Evolutionary conservation across 2,797 vertebrate species (phyloP).

Genomic region (Melanotaenia trifasciata): DNA sequence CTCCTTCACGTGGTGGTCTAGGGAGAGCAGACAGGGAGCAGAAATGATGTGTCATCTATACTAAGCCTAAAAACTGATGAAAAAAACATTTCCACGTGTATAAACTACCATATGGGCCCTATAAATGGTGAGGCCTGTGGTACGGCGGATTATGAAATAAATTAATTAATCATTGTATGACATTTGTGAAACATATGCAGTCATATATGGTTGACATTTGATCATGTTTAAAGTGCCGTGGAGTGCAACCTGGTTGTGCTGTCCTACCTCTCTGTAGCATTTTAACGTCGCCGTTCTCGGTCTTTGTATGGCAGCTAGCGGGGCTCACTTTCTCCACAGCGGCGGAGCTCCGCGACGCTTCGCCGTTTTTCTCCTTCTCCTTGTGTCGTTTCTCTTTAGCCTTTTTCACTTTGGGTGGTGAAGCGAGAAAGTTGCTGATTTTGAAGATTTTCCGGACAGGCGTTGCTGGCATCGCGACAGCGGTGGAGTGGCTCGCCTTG

Average conservation of each 20-base stretch:
- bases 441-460: slow-evolving; percentile 87
- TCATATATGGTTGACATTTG: rapidly evolving
- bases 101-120: slow-evolving; percentile 68
- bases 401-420: slow-evolving; percentile 84
- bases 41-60: slow-evolving; percentile 35
- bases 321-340: slow-evolving; percentile 80
- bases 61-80: slow-evolving; percentile 25
- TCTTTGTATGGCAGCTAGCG: slow-evolving; percentile 84
- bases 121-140: slow-evolving; percentile 71
- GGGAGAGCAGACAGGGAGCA: neutral
- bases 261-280: slow-evolving; percentile 84
- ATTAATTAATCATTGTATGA: neutral
- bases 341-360: slow-evolving; percentile 81
- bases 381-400: slow-evolving; percentile 89
- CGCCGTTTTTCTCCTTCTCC: slow-evolving; percentile 78
- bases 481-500: slow-evolving; percentile 80
- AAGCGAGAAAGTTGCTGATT: slow-evolving; percentile 85
- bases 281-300: slow-evolving; percentile 91
- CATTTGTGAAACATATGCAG: neutral
- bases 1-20: slow-evolving; percentile 72
- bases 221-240: rapidly evolving
- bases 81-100: slow-evolving; percentile 79
- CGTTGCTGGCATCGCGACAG: slow-evolving; percentile 57
- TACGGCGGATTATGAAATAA: slow-evolving; percentile 48
- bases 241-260: neutral